A percentile compares a stretch with the other conserved stretches of the same genome.
Evolutionary conservation across 2,797 vertebrate genomes (phyloP).

Genomic region (Spheniscus humboldti): DNA sequence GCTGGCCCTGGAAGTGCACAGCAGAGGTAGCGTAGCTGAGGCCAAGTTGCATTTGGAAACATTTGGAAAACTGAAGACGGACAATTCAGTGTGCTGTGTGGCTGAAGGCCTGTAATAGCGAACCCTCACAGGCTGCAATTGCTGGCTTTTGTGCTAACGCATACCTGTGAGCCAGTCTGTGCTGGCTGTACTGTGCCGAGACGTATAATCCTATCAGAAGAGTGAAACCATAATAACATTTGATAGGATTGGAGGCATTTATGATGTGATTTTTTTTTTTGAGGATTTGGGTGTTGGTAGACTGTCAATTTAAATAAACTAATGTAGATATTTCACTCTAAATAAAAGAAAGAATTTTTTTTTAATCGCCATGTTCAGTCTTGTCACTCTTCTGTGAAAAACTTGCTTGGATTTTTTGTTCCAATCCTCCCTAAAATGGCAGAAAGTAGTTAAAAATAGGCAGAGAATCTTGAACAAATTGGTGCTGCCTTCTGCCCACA

Average conservation of each 20-base stretch:
- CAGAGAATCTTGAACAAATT: neutral
- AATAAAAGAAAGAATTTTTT: neutral
- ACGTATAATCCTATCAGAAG: neutral
- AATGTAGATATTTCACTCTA: neutral
- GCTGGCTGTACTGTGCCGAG: neutral
- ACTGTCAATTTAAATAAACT: neutral
- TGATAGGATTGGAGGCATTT: neutral
- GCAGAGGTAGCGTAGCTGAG: neutral
- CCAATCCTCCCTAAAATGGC: neutral
- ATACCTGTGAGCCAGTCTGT: neutral
- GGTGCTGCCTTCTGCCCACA: neutral
- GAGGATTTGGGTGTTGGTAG: neutral
- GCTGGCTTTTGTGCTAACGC: neutral
- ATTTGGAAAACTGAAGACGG: neutral
- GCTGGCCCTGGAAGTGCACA: neutral
- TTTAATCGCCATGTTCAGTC: neutral
- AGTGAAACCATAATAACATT: neutral
- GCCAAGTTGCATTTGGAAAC: neutral
- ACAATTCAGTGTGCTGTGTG: fast-evolving
- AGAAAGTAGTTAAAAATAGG: neutral
- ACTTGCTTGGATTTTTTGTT: neutral
- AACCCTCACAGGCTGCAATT: neutral
- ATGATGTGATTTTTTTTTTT: neutral
- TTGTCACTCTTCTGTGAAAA: neutral
- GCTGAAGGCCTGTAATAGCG: neutral